Conservation (phyloP, 2,797 vertebrate genomes). For the Xyrichtys novacula region DNA sequence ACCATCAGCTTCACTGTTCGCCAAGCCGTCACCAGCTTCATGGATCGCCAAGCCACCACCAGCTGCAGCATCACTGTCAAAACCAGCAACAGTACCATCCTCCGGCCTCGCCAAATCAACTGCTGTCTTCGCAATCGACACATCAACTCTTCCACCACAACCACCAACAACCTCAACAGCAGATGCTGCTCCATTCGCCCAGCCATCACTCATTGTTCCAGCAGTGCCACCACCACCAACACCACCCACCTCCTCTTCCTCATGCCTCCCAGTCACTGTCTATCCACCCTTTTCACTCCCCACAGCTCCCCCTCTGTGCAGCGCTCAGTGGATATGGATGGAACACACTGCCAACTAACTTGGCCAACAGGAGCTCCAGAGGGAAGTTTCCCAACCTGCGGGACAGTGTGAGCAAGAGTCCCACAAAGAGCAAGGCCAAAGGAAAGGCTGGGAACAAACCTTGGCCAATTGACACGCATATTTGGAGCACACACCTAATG, state of each 20-base stretch:
- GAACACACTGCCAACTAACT: conserved; percentile 80
- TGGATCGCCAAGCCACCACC: conserved; percentile 54
- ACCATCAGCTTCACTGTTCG: conserved; percentile 51
- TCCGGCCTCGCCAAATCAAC: conserved; percentile 44
- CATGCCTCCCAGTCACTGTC: conserved; percentile 78
- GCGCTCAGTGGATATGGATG: conserved; percentile 75
- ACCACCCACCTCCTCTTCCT: conserved; percentile 64
- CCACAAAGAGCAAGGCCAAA: conserved; percentile 87
- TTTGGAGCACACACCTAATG: conserved; percentile 79
- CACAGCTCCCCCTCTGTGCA: conserved; percentile 63
- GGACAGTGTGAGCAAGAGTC: conserved; percentile 89
- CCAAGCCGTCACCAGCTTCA: conserved; percentile 45
- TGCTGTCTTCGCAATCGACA: conserved; percentile 57
- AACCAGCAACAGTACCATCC: conserved; percentile 51
- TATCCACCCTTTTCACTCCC: conserved; percentile 75
- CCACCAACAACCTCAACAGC: conserved; percentile 50
- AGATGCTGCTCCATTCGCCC: conserved; percentile 60
- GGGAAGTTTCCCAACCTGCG: conserved; percentile 86
- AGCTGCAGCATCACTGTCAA: conserved; percentile 63
- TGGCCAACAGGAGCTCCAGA: conserved; percentile 71
- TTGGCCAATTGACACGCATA: conserved; percentile 83
- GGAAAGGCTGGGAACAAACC: conserved; percentile 80
- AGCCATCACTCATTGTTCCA: conserved; percentile 67
- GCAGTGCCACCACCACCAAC: conserved; percentile 64
- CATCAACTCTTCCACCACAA: conserved; percentile 64